phyloP scores from a whole-genome alignment of 2,797 vertebrate genomes.

The Kryptopterus vitreolus region DNA sequence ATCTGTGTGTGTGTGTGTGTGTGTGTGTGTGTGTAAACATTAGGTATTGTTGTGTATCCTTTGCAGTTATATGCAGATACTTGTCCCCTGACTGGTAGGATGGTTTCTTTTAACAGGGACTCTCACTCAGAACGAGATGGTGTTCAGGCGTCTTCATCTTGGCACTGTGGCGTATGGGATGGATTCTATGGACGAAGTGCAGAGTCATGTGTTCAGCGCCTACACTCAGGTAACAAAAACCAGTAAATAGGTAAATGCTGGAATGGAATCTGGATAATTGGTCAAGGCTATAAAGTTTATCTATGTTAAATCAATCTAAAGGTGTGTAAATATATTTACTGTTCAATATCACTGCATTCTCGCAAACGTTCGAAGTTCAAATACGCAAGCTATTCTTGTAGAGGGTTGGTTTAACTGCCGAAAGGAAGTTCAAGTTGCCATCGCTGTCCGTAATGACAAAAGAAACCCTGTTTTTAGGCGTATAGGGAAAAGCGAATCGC shows the following conservation, averaged over 20 bases:
- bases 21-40: no score
- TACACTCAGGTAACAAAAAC: slow-evolving; percentile 87
- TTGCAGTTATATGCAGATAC: neutral
- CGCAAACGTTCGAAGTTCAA: neutral
- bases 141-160: slow-evolving; percentile 94
- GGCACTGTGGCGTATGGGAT: slow-evolving; percentile 95
- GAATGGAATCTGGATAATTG: neutral
- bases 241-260: neutral
- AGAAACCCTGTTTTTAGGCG: neutral
- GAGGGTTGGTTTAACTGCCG: slow-evolving; percentile 1
- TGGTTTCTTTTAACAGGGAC: slow-evolving; percentile 77
- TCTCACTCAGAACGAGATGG: slow-evolving; percentile 98
- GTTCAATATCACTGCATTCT: neutral
- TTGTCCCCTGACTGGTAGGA: neutral
- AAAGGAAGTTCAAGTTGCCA: slow-evolving; percentile 20
- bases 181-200: slow-evolving; percentile 99
- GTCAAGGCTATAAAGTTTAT: neutral
- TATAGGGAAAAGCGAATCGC: neutral
- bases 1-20: no score
- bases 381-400: neutral
- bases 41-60: neutral
- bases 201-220: slow-evolving; percentile 96
- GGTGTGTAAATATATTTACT: neutral
- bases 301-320: neutral
- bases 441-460: neutral